Evolutionary conservation across 2,113 vertebrate genomes (phyloP).

Genomic region (Toxostoma redivivum): DNA sequence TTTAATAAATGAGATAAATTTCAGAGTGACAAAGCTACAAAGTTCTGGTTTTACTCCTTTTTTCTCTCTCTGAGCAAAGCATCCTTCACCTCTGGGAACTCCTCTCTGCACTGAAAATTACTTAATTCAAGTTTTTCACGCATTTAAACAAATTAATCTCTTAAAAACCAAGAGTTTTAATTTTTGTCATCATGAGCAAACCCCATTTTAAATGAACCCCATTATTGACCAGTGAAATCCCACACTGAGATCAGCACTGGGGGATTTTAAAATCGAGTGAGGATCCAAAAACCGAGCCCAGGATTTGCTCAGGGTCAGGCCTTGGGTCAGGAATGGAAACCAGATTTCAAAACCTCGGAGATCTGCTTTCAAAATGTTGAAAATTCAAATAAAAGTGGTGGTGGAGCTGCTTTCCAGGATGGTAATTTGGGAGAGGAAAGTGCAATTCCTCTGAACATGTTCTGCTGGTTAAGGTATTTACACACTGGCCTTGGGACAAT

Average conservation of each 20-base stretch:
- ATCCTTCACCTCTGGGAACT: not conserved
- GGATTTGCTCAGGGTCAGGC: conserved; percentile 1
- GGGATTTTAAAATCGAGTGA: not conserved
- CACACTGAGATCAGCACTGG: not conserved
- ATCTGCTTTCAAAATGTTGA: conserved; percentile 16
- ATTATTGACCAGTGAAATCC: not conserved
- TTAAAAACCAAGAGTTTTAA: not conserved
- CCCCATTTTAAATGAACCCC: not conserved
- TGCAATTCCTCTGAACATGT: conserved; percentile 32
- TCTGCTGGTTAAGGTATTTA: conserved; percentile 42
- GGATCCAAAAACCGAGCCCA: not conserved
- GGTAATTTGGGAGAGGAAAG: conserved; percentile 24
- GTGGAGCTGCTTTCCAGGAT: conserved; percentile 34
- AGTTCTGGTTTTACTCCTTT: not conserved
- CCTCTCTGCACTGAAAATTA: not conserved
- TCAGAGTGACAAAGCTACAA: too few species aligned
- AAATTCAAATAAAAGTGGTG: conserved; percentile 29
- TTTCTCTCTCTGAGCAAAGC: not conserved
- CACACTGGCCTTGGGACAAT: conserved; percentile 25
- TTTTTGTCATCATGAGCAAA: not conserved
- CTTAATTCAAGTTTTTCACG: accelerated
- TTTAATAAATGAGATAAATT: too few species aligned
- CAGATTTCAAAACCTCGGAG: conserved; percentile 26
- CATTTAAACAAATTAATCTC: not conserved
- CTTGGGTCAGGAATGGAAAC: conserved; percentile 41